phyloP scores from a whole-genome alignment of 2,113 vertebrate species.

The Stomatorhinus ivindoensis region DNA sequence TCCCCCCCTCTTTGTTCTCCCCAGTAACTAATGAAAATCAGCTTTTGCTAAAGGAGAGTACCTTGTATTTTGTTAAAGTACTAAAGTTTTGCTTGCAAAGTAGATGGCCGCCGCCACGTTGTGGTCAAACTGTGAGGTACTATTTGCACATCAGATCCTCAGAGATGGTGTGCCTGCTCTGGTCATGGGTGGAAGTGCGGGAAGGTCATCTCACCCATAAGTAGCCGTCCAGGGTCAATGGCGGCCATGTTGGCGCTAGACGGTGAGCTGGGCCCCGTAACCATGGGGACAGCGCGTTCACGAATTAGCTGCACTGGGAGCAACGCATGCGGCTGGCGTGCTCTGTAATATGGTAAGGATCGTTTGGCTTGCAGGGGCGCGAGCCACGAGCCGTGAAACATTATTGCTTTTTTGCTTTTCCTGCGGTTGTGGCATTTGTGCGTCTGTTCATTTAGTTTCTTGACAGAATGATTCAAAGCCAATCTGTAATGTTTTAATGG shows the following conservation, averaged over 20 bases:
- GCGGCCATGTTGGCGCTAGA: neutral
- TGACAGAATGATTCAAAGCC: neutral
- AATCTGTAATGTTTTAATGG: neutral
- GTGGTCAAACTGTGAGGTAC: neutral
- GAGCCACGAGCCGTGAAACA: neutral
- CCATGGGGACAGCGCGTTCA: slow-evolving; percentile 15
- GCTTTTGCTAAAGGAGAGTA: neutral
- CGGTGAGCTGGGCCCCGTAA: neutral
- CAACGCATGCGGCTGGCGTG: neutral
- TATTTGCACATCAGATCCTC: neutral
- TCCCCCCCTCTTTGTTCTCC: neutral
- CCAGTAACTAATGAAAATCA: neutral
- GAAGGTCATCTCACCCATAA: neutral
- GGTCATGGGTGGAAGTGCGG: neutral
- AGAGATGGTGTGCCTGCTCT: neutral
- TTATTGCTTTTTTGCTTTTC: neutral
- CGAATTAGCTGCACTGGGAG: neutral
- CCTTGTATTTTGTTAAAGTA: neutral
- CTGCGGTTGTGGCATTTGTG: neutral
- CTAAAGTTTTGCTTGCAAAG: neutral
- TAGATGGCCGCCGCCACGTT: neutral
- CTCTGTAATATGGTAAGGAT: neutral
- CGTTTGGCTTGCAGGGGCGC: neutral
- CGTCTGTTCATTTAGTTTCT: neutral
- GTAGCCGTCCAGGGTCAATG: neutral